Evolutionary conservation across 2,888 invertebrate species (phyloP), one percentile per base, ranked within the genome.

Genomic region (Yponomeuta sedellus): DNA sequence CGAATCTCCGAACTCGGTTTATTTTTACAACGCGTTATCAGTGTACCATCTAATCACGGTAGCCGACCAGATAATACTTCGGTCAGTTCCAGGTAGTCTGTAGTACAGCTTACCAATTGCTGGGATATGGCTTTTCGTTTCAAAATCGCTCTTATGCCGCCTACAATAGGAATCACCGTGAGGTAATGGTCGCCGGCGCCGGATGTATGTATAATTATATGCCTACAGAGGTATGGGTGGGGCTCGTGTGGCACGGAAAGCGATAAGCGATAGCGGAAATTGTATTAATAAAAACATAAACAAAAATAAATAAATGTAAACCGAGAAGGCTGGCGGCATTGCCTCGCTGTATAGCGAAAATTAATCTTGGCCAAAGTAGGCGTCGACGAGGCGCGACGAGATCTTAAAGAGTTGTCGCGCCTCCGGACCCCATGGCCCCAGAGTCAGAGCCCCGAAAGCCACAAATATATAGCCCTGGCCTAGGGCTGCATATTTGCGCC

Each of bases 21-120:
- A 19, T 64, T 64, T 64, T 44, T 64, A 40, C 34, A 58, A 64
- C 56, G 56, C 66, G 39, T 68, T 64, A 66, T 64, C 64, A 74
- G 77, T 77, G 81, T 76, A 78, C 72, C 82, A 86, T 85, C 88
- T 86, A 86, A 87, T 86, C 87, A 85, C 88, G 72, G 88, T 87
- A 88, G 88, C 86, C 25, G 57, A 52, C 28, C 39, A 56, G 57
- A 64, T 64, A 64, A 64, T 64, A 64, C 52, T 16, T 34, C 28
- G 10, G 44, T 19, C 25, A 12, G 64, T 44, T 64, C 52, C 52
- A 19, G 44, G 64, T 44, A 64, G 19, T 3, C 25, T 59, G 59
- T 20, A 25, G 22, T 44, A 44, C 44, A 34, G 34, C 1, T 34
- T 5, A 34, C 34, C 34, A 34, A 25, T 34, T 1, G 34, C 34